Percentiles rank a stretch among this genome's conserved stretches.
These are phyloP conservation scores for Callaeas wilsoni DNA, from an alignment of 2,113 vertebrate species.

Conservation along the genomic window DNA sequence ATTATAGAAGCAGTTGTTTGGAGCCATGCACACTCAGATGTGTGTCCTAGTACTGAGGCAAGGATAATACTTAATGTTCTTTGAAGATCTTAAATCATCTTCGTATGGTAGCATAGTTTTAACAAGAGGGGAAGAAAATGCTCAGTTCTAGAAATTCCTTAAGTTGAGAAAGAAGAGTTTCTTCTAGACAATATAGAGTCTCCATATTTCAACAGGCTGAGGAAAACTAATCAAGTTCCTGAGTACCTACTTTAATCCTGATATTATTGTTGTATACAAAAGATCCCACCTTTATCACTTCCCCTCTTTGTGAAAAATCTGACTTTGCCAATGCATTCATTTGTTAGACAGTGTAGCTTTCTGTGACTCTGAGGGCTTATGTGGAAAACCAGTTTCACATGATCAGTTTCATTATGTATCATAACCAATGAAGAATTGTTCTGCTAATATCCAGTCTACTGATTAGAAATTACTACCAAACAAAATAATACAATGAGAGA, in stretches of 20 bases:
- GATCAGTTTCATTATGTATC: not conserved
- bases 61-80: not conserved
- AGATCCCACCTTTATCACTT: not conserved
- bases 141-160: not conserved
- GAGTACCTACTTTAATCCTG: not conserved
- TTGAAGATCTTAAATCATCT: not conserved
- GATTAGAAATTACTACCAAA: not conserved
- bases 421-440: not conserved
- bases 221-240: not conserved
- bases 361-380: not conserved
- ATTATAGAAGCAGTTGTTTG: not conserved
- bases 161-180: not conserved
- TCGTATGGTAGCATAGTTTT: not conserved
- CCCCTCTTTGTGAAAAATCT: not conserved
- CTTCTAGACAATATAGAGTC: not conserved
- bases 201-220: not conserved
- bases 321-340: not conserved
- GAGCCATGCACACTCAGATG: not conserved
- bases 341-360: not conserved
- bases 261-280: not conserved
- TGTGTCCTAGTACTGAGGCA: not conserved
- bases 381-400: not conserved
- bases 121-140: not conserved
- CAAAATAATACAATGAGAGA: not conserved
- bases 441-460: not conserved